Evolutionary conservation across 2,113 vertebrate species (phyloP), one percentile per base, ranked within the genome.

Genomic region (Rhynchomys soricoides): DNA sequence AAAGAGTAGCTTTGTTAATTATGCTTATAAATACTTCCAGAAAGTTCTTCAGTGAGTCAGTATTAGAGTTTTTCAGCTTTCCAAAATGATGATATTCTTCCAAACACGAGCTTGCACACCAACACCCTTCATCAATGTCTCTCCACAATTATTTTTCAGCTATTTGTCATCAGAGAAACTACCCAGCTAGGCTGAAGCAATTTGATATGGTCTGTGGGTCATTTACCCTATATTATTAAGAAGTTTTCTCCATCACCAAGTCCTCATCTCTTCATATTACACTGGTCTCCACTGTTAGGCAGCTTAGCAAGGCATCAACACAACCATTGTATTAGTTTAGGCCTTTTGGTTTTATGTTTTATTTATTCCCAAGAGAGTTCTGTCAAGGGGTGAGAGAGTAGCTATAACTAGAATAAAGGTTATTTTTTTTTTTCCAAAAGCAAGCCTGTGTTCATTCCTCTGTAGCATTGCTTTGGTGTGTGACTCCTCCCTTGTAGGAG

Each of bases 381-480:
- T 86, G 59, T 77, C 57, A 92, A 93, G 3, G n/a, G 68, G 17
- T 48, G 45, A 85, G 22, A 29, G 55, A 86, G 34, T 86, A 40
- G 73, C 57, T 86, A 43, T n/a, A 66, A 52, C 86, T 73, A 96
- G 40, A 48, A 59, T 48, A 31, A 71, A 90, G 15, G 43, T 7
- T 55, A 55, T 40, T 77, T 95, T 93, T 77, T 77, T 17, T 59
- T 82, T 93, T 79, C 64, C 24, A 81, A 83, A 52, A 93, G 43
- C 68, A 40, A 48, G n/a, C 17, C 5, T 52, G 16, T 62, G 7
- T 7, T 26, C 77, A 3, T 7, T 26, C 82, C 62, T 81, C 66
- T 68, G 92, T 45, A 64, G 40, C 40, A 57, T 22, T 7, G 21
- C 37, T 68, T 96, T 22, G 50, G 13, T 40, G 37, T 89, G 26